Evolutionary conservation across 2,113 vertebrate genomes (phyloP).

Genomic region (Mionectes macconnelli): DNA sequence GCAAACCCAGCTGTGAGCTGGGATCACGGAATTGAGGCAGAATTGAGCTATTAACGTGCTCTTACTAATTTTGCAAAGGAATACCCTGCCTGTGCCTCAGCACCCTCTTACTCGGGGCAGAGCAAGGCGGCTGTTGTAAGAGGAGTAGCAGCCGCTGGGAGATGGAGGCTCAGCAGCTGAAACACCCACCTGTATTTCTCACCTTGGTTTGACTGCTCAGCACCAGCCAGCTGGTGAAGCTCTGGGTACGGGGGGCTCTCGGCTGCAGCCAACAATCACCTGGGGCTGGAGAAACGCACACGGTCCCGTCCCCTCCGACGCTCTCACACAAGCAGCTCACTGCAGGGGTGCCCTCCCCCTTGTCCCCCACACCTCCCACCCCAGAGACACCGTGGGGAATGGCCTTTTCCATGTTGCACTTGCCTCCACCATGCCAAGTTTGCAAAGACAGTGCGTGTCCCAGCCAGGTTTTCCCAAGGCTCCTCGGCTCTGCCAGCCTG

Average conservation of each 20-base stretch:
- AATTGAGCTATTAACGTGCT: background rate
- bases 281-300: too few relatives aligned
- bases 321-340: background rate
- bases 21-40: background rate
- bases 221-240: background rate
- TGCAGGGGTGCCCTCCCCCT: accelerated
- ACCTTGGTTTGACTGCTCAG: background rate
- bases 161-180: background rate
- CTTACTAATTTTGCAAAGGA: background rate
- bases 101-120: background rate
- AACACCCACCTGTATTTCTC: background rate
- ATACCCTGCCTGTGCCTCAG: background rate
- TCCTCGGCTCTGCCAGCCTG: background rate
- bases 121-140: accelerated
- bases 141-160: background rate
- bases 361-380: accelerated
- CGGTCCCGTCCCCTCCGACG: background rate
- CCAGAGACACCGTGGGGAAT: background rate
- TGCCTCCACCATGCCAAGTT: background rate
- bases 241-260: background rate
- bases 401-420: accelerated
- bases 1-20: accelerated
- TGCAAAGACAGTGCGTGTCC: background rate
- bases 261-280: background rate
- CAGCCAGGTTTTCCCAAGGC: background rate